Conservation (phyloP, 2,888 invertebrate species). For the Euplexia lucipara region DNA sequence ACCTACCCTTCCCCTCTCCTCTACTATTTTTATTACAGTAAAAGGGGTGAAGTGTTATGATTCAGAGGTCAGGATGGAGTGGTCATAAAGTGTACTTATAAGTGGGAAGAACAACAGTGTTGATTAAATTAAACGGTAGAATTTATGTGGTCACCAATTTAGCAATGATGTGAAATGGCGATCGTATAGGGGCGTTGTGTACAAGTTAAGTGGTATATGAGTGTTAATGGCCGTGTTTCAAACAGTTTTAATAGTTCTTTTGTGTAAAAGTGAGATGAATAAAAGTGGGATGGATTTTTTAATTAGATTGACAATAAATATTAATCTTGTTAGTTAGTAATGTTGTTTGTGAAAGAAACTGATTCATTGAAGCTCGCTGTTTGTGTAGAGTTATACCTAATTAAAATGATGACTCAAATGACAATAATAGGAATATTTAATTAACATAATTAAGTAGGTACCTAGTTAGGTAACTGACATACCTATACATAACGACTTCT, state of each 20-base stretch:
- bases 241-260: constrained; percentile 57
- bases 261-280: constrained; percentile 46
- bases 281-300: constrained; percentile 59
- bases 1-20: constrained; percentile 53
- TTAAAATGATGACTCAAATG: background rate
- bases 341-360: constrained; percentile 42
- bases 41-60: constrained; percentile 63
- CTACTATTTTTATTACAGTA: constrained; percentile 47
- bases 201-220: constrained; percentile 78
- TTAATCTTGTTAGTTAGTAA: constrained; percentile 46
- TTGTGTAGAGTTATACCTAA: background rate
- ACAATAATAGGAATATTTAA: background rate
- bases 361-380: constrained; percentile 16
- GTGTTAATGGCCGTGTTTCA: constrained; percentile 69
- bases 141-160: constrained; percentile 89
- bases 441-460: background rate
- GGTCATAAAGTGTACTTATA: constrained; percentile 75
- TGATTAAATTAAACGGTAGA: constrained; percentile 89
- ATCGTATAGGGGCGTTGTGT: constrained; percentile 81
- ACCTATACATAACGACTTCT: no score
- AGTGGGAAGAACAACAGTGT: constrained; percentile 82
- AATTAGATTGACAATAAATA: constrained; percentile 60
- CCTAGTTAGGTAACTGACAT: background rate
- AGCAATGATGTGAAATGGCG: constrained; percentile 88
- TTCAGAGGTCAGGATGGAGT: constrained; percentile 71